Evolutionary conservation across 2,113 vertebrate genomes (phyloP).

Genomic region (Axis porcinus): DNA sequence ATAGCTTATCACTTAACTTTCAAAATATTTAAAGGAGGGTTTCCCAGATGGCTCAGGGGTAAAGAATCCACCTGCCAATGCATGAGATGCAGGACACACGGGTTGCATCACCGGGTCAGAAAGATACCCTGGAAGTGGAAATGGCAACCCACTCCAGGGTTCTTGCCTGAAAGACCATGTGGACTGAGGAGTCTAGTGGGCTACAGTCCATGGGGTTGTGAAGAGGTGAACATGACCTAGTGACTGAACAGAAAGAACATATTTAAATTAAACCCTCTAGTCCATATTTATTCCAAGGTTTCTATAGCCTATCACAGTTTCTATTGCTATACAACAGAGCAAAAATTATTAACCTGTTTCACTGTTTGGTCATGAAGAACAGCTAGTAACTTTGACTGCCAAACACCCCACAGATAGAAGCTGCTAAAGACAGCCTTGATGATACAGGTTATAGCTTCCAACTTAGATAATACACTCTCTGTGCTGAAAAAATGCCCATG

Average conservation of each 20-base stretch:
- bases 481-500: background rate
- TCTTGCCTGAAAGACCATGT: background rate
- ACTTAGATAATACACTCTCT: background rate
- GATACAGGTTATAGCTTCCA: background rate
- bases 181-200: background rate
- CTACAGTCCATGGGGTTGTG: background rate
- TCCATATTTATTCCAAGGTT: background rate
- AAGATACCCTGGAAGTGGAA: background rate
- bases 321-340: background rate
- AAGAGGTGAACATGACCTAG: background rate
- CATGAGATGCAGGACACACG: rapidly evolving
- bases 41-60: background rate
- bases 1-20: background rate
- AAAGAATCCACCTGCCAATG: background rate
- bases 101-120: background rate
- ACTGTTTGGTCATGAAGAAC: background rate
- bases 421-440: background rate
- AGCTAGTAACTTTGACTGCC: background rate
- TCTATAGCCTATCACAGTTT: background rate
- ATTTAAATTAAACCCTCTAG: background rate
- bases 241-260: background rate
- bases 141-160: background rate
- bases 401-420: background rate
- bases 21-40: background rate
- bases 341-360: background rate